A percentile compares a stretch with the other conserved stretches of the same genome.
These are phyloP conservation scores for Campoletis sonorensis DNA, from an alignment of 1,140 invertebrate genomes.

Conservation along the genomic window DNA sequence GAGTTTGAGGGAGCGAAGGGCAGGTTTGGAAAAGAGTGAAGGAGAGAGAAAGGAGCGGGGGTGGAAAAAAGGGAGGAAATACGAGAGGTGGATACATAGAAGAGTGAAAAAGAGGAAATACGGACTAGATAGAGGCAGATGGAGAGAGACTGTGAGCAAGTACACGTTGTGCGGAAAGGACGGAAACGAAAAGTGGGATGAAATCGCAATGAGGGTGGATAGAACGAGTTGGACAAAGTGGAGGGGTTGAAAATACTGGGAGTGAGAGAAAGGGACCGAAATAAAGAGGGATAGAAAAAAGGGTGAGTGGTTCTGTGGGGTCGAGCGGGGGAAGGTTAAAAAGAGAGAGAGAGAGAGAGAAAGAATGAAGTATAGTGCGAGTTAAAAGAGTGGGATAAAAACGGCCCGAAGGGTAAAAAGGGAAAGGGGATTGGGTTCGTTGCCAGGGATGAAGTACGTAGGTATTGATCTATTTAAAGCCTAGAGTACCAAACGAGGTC, in stretches of 20 bases:
- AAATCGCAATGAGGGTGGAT: constrained; percentile 48
- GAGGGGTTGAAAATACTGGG: constrained; percentile 19
- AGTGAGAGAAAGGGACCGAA: constrained; percentile 39
- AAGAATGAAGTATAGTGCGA: constrained; percentile 32
- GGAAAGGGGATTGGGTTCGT: constrained; percentile 66
- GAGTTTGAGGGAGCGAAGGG: constrained; percentile 35
- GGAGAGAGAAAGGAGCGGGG: constrained; percentile 8
- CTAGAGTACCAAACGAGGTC: constrained; percentile 76
- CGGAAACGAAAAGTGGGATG: constrained; percentile 33
- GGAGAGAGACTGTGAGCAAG: constrained; percentile 29
- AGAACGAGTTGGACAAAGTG: constrained; percentile 39
- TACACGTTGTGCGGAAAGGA: constrained; percentile 1
- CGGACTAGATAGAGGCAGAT: constrained; percentile 43
- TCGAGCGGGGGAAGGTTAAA: constrained; percentile 41
- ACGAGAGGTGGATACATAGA: constrained; percentile 29
- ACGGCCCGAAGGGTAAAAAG: constrained; percentile 64
- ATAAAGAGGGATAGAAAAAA: constrained; percentile 42
- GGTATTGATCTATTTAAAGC: constrained; percentile 77
- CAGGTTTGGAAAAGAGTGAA: constrained; percentile 36
- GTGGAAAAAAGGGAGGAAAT: constrained; percentile 33
- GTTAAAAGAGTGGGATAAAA: constrained; percentile 49
- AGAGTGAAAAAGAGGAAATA: constrained; percentile 56
- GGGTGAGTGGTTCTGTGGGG: constrained; percentile 32
- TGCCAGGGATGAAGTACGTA: constrained; percentile 74
- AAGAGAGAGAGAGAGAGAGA: constrained; percentile 16